phyloP scores from a whole-genome alignment of 2,888 invertebrate genomes.

The Cantharis flavilabris region DNA sequence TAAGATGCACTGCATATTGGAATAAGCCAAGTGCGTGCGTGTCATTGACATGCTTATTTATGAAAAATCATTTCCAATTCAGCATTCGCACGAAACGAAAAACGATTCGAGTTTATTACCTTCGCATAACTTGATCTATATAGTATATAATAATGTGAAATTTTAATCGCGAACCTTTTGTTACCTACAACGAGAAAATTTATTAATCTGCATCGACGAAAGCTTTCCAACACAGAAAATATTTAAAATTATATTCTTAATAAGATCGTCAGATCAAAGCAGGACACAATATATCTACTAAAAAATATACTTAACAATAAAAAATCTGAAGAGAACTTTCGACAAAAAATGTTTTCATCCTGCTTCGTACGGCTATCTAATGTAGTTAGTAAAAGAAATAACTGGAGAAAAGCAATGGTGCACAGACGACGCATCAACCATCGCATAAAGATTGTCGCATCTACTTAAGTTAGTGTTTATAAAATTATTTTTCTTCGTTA shows the following conservation, averaged over 20 bases:
- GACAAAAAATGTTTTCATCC: not conserved
- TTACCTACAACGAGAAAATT: not conserved
- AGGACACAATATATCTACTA: too few species aligned
- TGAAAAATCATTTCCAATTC: conserved; percentile 18
- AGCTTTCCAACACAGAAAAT: too few species aligned
- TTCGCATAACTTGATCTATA: not conserved
- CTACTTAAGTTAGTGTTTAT: not conserved
- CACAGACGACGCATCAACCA: too few species aligned
- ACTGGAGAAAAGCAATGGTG: not conserved
- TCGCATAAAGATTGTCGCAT: not conserved
- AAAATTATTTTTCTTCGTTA: not conserved
- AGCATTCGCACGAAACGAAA: conserved; percentile 5
- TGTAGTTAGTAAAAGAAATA: too few species aligned
- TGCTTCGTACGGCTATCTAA: not conserved
- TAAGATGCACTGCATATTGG: conserved; percentile 9
- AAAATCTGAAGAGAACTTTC: not conserved
- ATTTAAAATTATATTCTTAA: too few species aligned
- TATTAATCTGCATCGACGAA: not conserved
- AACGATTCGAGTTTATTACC: conserved; percentile 9
- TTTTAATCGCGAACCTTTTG: not conserved
- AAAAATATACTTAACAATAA: too few species aligned
- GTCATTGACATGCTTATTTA: conserved; percentile 12
- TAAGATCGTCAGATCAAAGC: too few species aligned
- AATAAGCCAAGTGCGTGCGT: conserved; percentile 15
- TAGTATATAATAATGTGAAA: not conserved